These are phyloP conservation scores for Styela clava DNA, from an alignment of 23 tunicate species.

Conservation along the genomic window DNA sequence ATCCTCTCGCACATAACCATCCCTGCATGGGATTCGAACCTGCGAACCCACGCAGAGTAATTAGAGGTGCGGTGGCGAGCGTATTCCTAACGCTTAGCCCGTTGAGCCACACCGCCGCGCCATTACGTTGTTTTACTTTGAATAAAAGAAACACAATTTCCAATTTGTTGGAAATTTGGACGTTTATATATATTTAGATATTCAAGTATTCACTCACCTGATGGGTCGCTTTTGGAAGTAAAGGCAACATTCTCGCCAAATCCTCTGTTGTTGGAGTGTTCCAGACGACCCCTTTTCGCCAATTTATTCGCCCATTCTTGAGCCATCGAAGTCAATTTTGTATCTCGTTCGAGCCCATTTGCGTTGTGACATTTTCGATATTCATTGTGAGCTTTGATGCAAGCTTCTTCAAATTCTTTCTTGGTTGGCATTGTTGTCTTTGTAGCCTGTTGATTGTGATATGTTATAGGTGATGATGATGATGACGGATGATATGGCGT, in stretches of 20 bases:
- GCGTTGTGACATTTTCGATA: slow-evolving; percentile 49
- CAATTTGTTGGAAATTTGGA: no score
- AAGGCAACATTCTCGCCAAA: slow-evolving; percentile 84
- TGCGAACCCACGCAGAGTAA: no score
- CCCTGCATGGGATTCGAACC: no score
- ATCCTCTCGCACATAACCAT: no score
- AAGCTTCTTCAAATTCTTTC: slow-evolving; percentile 50
- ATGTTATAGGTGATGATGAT: background rate
- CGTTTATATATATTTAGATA: no score
- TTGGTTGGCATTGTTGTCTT: slow-evolving; percentile 16
- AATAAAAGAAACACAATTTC: no score
- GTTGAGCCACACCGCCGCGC: no score
- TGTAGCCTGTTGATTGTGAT: background rate
- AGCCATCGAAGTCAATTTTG: slow-evolving; percentile 47
- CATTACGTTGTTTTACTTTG: no score
- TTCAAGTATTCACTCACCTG: no score
- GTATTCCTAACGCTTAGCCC: no score
- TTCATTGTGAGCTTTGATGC: slow-evolving; percentile 61
- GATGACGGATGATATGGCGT: background rate
- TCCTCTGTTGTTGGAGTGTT: slow-evolving; percentile 45
- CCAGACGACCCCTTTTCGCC: slow-evolving; percentile 34
- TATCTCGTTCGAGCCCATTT: slow-evolving; percentile 20
- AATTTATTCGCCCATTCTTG: slow-evolving; percentile 75
- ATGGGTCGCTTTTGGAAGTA: slow-evolving; percentile 41
- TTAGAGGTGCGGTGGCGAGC: no score